These are phyloP conservation scores for Lacerta agilis DNA, from an alignment of 2,797 vertebrate species.

Conservation along the genomic window DNA sequence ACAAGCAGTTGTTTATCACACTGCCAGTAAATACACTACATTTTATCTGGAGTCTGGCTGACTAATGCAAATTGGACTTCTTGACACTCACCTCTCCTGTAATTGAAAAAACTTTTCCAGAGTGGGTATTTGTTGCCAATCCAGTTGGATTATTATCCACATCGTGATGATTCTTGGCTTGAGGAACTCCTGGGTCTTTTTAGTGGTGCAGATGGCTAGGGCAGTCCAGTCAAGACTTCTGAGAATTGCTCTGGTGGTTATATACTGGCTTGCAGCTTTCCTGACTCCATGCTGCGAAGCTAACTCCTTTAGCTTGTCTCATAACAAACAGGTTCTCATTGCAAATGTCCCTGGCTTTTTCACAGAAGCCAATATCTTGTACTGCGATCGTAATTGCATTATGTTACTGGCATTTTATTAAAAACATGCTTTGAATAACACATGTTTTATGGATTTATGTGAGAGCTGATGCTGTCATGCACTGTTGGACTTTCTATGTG, in stretches of 20 bases:
- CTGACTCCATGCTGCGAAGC: not conserved
- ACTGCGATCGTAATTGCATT: not conserved
- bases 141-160: slow-evolving; percentile 45
- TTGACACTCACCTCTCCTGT: slow-evolving; percentile 28
- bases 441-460: slow-evolving; percentile 21
- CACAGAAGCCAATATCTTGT: not conserved
- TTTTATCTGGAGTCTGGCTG: not conserved
- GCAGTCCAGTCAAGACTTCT: not conserved
- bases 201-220: not conserved
- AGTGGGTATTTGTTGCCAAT: not conserved
- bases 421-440: slow-evolving; percentile 27
- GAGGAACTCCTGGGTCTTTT: not conserved
- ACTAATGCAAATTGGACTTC: not conserved
- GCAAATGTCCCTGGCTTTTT: slow-evolving; percentile 1
- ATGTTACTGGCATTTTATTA: not conserved
- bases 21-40: not conserved
- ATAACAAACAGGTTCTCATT: slow-evolving; percentile 20
- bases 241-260: slow-evolving; percentile 11
- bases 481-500: not conserved
- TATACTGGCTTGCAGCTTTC: slow-evolving; percentile 19
- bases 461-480: not conserved
- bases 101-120: slow-evolving; percentile 14
- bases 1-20: not conserved
- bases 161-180: accelerated
- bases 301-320: not conserved